Evolutionary conservation across 2,797 vertebrate species (phyloP), one percentile per base, ranked within the genome.

Genomic region (Spinibarbus caldwelli): DNA sequence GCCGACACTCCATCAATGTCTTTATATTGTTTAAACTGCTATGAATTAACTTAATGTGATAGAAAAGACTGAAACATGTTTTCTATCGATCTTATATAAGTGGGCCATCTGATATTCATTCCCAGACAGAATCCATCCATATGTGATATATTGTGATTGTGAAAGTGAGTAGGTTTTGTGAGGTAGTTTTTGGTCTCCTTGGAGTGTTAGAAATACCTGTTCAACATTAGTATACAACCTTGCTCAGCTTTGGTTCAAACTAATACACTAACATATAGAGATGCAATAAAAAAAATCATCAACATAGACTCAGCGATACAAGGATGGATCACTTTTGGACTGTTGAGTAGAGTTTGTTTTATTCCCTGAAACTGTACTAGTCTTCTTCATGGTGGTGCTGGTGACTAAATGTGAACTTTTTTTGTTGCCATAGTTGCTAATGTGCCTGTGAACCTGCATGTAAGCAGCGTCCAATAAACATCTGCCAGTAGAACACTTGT

Each of bases 391-490:
- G 79, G 59, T 71, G 82, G 34, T 84, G 64, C n/a, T 78, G 75
- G 41, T 47, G 66, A 78, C 26, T 91, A 84, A 87, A 88, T 87
- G 88, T 91, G 87, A 90, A 62, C 73, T 75, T 89, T 88, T 85
- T 54, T 80, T 78, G 80, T 89, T 87, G 86, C 87, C 89, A 87
- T 89, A 78, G 83, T 78, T 89, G 86, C 71, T 80, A 54, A 84
- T 62, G 82, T 89, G 85, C 87, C 86, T 86, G 90, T 89, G 76
- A 84, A 85, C 41, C 84, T 83, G 87, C 87, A 91, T 89, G 88
- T 82, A 72, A 76, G 66, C 85, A 86, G 84, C 82, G 80, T 84
- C 81, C 79, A 68, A 86, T 52, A 83, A 85, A 85, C 41, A 78
- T 79, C 68, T 80, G 38, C 77, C 80, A 57, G 81, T 80, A 47